phyloP scores from a whole-genome alignment of 2,888 invertebrate genomes.

The Koerneria pararmatus region DNA sequence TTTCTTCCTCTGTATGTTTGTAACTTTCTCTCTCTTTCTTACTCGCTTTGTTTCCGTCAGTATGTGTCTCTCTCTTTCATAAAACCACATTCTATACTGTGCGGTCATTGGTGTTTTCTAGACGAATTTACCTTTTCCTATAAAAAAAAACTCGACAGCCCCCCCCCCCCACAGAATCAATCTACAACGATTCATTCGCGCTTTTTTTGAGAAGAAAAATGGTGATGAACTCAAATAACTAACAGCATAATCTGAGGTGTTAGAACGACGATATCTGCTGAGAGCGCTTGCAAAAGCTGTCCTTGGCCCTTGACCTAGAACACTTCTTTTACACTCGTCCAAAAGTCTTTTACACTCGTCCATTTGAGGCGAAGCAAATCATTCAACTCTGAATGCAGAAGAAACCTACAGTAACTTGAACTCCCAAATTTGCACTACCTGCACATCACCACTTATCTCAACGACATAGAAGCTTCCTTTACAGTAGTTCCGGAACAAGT shows the following conservation, averaged over 20 bases:
- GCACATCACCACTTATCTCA: constrained; percentile 3
- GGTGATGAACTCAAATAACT: not conserved
- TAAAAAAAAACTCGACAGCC: not conserved
- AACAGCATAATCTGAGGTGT: constrained; percentile 21
- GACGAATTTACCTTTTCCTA: not conserved
- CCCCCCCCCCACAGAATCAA: no score
- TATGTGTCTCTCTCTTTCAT: no score
- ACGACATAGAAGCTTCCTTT: constrained; percentile 13
- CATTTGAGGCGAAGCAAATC: not conserved
- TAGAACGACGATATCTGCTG: constrained; percentile 20
- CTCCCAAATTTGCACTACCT: not conserved
- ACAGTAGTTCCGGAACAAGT: not conserved
- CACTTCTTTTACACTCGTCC: not conserved
- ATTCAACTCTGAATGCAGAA: not conserved
- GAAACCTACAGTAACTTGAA: not conserved
- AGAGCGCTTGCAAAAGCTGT: constrained; percentile 11
- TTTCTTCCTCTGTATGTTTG: no score
- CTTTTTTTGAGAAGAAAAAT: not conserved
- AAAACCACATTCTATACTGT: not conserved
- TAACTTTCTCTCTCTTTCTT: no score
- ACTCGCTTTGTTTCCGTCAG: no score
- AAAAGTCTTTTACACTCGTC: not conserved
- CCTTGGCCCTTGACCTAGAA: no score
- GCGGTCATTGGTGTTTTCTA: not conserved
- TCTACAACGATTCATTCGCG: no score